Conservation (phyloP, 1,140 invertebrate species). For the Zaprionus vittiger region DNA sequence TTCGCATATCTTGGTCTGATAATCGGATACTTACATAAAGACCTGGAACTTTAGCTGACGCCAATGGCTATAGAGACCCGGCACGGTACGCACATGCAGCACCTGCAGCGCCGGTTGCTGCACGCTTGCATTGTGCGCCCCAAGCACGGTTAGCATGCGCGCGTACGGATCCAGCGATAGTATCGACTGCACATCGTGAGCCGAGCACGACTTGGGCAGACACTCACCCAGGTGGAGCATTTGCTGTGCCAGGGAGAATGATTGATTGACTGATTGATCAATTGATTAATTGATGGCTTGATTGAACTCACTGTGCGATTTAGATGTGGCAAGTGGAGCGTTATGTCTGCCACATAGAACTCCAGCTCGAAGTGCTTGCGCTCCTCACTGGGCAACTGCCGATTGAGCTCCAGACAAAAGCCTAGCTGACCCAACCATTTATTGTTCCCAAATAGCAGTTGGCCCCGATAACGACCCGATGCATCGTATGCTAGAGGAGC, state of each 20-base stretch:
- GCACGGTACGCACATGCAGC: constrained; percentile 88
- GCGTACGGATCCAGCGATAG: constrained; percentile 86
- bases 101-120: constrained; percentile 83
- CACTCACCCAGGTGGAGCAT: constrained; percentile 87
- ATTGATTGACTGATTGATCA: not conserved
- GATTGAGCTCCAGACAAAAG: constrained; percentile 79
- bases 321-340: constrained; percentile 52
- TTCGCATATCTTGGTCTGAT: not conserved
- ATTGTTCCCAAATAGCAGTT: constrained; percentile 92
- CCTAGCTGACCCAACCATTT: constrained; percentile 91
- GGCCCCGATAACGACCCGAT: constrained; percentile 91
- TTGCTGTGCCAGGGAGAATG: constrained; percentile 37
- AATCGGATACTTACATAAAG: constrained; percentile 87
- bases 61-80: constrained; percentile 88
- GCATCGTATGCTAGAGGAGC: constrained; percentile 89
- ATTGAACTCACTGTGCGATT: constrained; percentile 63
- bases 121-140: constrained; percentile 56
- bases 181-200: constrained; percentile 87
- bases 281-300: not conserved
- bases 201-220: constrained; percentile 88
- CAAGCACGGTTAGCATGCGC: constrained; percentile 79
- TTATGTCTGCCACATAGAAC: constrained; percentile 73
- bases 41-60: constrained; percentile 89
- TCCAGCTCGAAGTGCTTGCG: constrained; percentile 79
- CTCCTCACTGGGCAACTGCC: constrained; percentile 54